Evolutionary conservation across 2,797 vertebrate species (phyloP), one percentile per base, ranked within the genome.

Genomic region (Siniperca obscura): DNA sequence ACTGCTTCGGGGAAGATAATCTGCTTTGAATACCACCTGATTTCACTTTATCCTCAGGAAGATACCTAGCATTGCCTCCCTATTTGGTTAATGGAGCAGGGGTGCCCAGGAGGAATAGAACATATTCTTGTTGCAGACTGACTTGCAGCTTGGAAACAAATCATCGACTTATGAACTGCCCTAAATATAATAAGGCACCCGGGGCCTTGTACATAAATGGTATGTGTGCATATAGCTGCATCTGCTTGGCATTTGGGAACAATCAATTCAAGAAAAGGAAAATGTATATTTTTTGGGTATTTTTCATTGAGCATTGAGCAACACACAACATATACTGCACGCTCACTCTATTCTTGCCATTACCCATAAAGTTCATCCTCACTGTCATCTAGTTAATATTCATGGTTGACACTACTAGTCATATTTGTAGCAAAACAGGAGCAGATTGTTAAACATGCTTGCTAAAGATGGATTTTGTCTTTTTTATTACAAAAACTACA

Each of bases 21-120:
- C 90, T 86, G 80, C 78, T 89, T 87, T 90, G 91, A 93, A 92
- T 91, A 88, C 79, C 79, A 84, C 74, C 81, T 87, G 89, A 93
- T 89, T 87, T 84, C 66, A 76, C 86, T 76, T 85, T 78, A 87
- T 87, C 85, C 86, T 61, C 10, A 48, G 70, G 71, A 84, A 87
- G 89, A 91, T 82, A 81, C 70, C 76, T 42, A 73, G 82, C 80
- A 67, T 61, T 69, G 70, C 60, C 80, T 74, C 82, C 77, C 76
- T 66, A 42, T 83, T 81, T 88, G 67, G 89, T 87, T 94, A 93
- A 93, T 86, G 81, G 91, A 85, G 78, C 78, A 22, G 65, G 7
- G 55, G 77, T 60, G 42, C 70, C 83, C 82, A 61, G 70, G 80
- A 80, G 89, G 70, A 74, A 84, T 9, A 16, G 38, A 68, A 56